Percentiles rank a stretch among this genome's conserved stretches.
These are phyloP conservation scores for Crossocerus cetratus DNA, from an alignment of 2,888 invertebrate species.

Conservation along the genomic window DNA sequence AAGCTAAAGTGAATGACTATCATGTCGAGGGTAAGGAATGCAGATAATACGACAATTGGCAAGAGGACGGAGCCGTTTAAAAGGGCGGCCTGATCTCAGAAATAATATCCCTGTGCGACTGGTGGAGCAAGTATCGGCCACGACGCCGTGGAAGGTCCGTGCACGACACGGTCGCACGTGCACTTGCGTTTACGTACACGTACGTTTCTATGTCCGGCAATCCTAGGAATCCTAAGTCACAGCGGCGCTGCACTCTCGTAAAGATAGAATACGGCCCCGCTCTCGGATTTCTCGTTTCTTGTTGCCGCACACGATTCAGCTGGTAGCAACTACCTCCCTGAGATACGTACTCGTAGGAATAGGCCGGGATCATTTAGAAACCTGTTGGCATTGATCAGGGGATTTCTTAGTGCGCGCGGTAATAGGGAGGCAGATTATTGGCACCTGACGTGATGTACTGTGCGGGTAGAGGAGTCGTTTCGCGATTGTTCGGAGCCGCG, in stretches of 20 bases:
- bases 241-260: conserved; percentile 16
- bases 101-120: conserved; percentile 34
- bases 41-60: conserved; percentile 35
- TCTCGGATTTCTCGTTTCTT: conserved; percentile 36
- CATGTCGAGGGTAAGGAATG: background rate
- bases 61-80: conserved; percentile 36
- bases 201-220: conserved; percentile 23
- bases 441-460: conserved; percentile 48
- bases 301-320: no score
- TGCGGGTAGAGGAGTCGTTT: conserved; percentile 56
- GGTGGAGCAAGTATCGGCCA: conserved; percentile 21
- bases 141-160: conserved; percentile 18
- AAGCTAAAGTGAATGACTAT: background rate
- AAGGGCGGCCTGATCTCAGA: conserved; percentile 25
- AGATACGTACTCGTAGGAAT: no score
- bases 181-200: conserved; percentile 19
- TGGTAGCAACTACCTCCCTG: no score
- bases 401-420: no score
- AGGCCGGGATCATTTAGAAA: no score
- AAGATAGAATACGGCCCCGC: conserved; percentile 25
- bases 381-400: no score
- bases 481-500: no score
- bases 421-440: conserved; percentile 28
- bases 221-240: conserved; percentile 1
- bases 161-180: background rate